Conservation (phyloP, 2,888 invertebrate genomes). For the Ophion obscuratus region DNA sequence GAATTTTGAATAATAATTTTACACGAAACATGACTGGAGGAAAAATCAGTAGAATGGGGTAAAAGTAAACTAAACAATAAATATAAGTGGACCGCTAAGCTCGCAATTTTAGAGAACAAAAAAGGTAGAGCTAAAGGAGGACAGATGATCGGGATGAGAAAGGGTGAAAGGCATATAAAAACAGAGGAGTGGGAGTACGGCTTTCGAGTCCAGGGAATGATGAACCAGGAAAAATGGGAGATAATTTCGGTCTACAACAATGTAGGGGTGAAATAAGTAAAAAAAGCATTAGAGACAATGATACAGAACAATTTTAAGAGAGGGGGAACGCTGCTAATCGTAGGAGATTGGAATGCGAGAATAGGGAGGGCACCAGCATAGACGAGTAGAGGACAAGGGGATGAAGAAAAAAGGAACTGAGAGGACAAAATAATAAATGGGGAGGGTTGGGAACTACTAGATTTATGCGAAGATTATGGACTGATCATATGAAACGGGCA, state of each 20-base stretch:
- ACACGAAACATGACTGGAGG: constrained; percentile 35
- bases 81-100: constrained; percentile 10
- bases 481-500: constrained; percentile 28
- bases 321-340: constrained; percentile 4
- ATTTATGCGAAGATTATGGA: constrained; percentile 19
- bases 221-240: neutral
- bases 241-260: constrained; percentile 39
- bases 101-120: neutral
- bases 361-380: constrained; percentile 15
- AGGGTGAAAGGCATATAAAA: neutral
- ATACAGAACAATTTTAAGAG: neutral
- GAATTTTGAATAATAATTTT: neutral
- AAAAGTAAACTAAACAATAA: neutral
- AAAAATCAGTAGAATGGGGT: neutral
- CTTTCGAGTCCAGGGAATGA: neutral
- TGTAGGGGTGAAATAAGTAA: neutral
- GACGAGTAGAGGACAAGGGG: neutral
- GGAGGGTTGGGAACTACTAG: constrained; percentile 17
- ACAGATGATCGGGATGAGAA: constrained; percentile 25
- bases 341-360: constrained; percentile 35
- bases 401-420: neutral
- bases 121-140: constrained; percentile 35
- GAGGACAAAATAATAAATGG: constrained; percentile 17
- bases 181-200: constrained; percentile 18
- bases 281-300: neutral